Percentiles rank a stretch among this genome's conserved stretches.
These are phyloP conservation scores for Procavia capensis DNA, from an alignment of 2,113 vertebrate genomes.

Conservation along the genomic window DNA sequence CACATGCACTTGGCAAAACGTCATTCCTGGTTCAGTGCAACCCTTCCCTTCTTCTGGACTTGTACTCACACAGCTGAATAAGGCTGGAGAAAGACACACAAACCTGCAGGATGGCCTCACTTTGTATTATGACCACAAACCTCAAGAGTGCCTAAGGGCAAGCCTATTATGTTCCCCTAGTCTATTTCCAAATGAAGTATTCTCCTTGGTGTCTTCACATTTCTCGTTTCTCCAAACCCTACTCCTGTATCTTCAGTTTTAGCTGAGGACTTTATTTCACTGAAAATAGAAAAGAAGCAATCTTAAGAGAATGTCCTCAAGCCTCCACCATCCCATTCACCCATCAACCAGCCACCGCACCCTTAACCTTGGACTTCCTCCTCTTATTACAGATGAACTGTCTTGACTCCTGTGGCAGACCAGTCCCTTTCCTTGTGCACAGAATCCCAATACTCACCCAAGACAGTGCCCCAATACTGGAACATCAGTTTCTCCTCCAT, in stretches of 20 bases:
- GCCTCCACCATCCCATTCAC: neutral
- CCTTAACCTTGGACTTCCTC: neutral
- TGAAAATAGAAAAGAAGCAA: neutral
- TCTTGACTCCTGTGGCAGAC: accelerated
- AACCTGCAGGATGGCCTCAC: neutral
- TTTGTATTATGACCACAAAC: neutral
- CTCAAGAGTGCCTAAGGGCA: neutral
- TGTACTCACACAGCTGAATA: neutral
- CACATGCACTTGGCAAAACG: neutral
- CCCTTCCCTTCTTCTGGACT: neutral
- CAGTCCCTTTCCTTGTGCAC: neutral
- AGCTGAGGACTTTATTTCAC: neutral
- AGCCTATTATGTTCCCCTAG: neutral
- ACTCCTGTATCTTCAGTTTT: neutral
- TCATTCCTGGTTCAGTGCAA: neutral
- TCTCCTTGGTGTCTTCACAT: neutral
- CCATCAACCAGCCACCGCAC: neutral
- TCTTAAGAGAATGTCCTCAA: neutral
- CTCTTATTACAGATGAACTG: neutral
- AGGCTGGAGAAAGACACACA: neutral
- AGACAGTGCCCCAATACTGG: neutral
- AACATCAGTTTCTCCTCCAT: neutral
- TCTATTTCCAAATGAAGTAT: neutral
- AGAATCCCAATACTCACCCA: neutral
- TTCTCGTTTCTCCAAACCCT: neutral